phyloP scores from a whole-genome alignment of 2,888 invertebrate species.

The Patella pellucida region DNA sequence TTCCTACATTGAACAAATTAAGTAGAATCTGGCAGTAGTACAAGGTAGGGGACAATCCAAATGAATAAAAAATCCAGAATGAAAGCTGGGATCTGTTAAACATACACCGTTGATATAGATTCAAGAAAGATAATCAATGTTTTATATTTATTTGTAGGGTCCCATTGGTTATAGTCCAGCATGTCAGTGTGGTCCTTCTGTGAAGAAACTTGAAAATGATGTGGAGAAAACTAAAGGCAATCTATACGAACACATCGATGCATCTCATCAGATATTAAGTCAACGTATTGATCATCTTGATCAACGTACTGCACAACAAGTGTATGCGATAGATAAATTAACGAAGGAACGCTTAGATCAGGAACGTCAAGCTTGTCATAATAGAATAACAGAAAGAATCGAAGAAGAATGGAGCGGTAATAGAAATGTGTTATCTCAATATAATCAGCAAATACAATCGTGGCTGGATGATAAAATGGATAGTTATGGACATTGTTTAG shows the following conservation, averaged over 20 bases:
- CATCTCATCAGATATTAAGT: slow-evolving; percentile 79
- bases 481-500: slow-evolving; percentile 59
- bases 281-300: slow-evolving; percentile 86
- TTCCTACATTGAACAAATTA: too few species aligned
- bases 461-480: slow-evolving; percentile 62
- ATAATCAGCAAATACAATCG: slow-evolving; percentile 56
- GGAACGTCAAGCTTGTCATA: slow-evolving; percentile 77
- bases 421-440: slow-evolving; percentile 65
- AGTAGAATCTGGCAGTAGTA: too few species aligned
- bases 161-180: slow-evolving; percentile 83
- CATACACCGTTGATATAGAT: too few species aligned
- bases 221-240: slow-evolving; percentile 85
- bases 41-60: too few species aligned
- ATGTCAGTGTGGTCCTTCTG: slow-evolving; percentile 92
- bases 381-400: slow-evolving; percentile 78
- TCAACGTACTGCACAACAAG: slow-evolving; percentile 72
- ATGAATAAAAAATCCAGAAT: too few species aligned
- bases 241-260: slow-evolving; percentile 82
- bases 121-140: neutral
- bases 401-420: slow-evolving; percentile 75
- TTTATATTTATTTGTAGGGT: slow-evolving; percentile 73
- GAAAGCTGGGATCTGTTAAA: too few species aligned
- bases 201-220: slow-evolving; percentile 86
- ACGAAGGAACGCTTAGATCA: slow-evolving; percentile 78
- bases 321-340: slow-evolving; percentile 54